These are phyloP conservation scores for Columba livia DNA, from an alignment of 2,113 vertebrate species.

Conservation along the genomic window DNA sequence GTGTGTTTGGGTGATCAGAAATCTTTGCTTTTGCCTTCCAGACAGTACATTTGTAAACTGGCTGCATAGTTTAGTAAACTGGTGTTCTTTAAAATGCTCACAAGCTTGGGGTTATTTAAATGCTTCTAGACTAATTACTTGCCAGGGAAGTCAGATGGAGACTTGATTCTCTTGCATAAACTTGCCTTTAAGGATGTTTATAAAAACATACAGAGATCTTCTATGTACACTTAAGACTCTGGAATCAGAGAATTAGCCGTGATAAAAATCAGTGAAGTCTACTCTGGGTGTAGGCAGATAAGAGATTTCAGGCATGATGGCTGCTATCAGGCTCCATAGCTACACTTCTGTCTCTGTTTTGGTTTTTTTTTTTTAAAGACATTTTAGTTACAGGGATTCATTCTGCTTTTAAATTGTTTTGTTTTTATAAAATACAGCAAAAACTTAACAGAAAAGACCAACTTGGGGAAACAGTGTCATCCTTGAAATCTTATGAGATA, in stretches of 20 bases:
- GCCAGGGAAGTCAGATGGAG: background rate
- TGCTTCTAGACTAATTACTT: background rate
- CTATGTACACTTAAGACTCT: background rate
- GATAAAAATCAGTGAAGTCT: constrained; percentile 24
- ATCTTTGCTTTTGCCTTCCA: background rate
- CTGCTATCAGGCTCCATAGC: background rate
- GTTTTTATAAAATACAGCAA: background rate
- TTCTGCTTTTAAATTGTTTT: background rate
- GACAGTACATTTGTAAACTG: background rate
- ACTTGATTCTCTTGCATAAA: constrained; percentile 29
- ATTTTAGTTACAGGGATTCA: background rate
- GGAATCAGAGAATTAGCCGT: background rate
- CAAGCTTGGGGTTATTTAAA: background rate
- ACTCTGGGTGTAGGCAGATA: background rate
- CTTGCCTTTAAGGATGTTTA: constrained; percentile 15
- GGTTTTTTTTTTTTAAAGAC: background rate
- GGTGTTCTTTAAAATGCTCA: background rate
- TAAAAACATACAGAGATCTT: background rate
- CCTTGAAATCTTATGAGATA: background rate
- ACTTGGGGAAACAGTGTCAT: background rate
- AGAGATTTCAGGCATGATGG: background rate
- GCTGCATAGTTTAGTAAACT: background rate
- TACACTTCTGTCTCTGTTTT: background rate
- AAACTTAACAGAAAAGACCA: background rate
- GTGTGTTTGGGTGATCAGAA: background rate